Percentiles rank a stretch among this genome's conserved stretches.
These are phyloP conservation scores for Heloderma charlesbogerti DNA, from an alignment of 2,113 vertebrate genomes.

Conservation along the genomic window DNA sequence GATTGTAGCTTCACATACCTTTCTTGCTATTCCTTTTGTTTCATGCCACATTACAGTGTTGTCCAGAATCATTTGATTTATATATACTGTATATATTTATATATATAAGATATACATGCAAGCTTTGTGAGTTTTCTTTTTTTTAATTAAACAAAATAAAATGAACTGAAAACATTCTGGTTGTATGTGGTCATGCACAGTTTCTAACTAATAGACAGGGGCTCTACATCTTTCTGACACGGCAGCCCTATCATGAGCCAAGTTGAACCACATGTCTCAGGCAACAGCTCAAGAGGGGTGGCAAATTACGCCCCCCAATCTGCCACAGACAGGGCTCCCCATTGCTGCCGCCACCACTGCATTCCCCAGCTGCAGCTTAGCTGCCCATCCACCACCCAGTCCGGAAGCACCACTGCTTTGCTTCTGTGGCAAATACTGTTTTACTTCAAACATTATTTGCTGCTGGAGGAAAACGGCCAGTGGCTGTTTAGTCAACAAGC, in stretches of 20 bases:
- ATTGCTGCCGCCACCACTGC: not conserved
- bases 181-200: conserved; percentile 47
- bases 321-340: not conserved
- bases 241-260: too few species aligned
- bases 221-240: too few species aligned
- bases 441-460: too few species aligned
- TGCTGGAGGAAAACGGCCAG: too few species aligned
- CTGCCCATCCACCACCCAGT: not conserved
- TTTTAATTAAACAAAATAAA: conserved; percentile 73
- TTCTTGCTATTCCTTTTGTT: conserved; percentile 62
- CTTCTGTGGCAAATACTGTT: too few species aligned
- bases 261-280: too few species aligned
- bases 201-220: not conserved
- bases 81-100: conserved; percentile 84
- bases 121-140: conserved; percentile 78
- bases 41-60: conserved; percentile 69
- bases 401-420: not conserved
- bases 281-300: too few species aligned
- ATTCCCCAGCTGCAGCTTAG: not conserved
- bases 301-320: too few species aligned
- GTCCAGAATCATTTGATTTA: conserved; percentile 78
- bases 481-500: too few species aligned
- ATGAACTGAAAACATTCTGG: conserved; percentile 58
- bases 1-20: conserved; percentile 60
- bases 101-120: conserved; percentile 82